phyloP scores from a whole-genome alignment of 2,888 invertebrate genomes.

The Agonopterix alstromeriana region DNA sequence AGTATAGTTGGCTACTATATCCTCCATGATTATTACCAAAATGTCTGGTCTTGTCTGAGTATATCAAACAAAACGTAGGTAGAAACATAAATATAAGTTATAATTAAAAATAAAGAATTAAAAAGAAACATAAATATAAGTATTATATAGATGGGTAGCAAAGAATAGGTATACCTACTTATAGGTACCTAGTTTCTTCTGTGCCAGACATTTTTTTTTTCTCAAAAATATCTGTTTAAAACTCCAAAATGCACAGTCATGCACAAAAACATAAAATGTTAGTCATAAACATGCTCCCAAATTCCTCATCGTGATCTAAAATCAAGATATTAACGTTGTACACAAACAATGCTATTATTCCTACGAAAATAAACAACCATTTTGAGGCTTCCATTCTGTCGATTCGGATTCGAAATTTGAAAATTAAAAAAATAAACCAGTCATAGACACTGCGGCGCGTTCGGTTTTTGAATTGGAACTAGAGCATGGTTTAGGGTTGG shows the following conservation, averaged over 20 bases:
- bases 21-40: too few species aligned
- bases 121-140: too few species aligned
- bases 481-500: constrained; percentile 44
- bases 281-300: constrained; percentile 40
- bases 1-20: too few species aligned
- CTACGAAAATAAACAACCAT: constrained; percentile 55
- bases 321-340: constrained; percentile 50
- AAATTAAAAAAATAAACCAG: constrained; percentile 49
- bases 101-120: too few species aligned
- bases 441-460: constrained; percentile 52
- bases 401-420: constrained; percentile 34
- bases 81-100: too few species aligned
- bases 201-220: too few species aligned
- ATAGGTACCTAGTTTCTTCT: too few species aligned
- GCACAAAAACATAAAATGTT: constrained; percentile 35
- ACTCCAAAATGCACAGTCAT: constrained; percentile 45
- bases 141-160: too few species aligned
- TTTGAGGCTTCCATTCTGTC: constrained; percentile 35
- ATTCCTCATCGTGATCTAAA: constrained; percentile 45
- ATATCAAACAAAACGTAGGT: too few species aligned
- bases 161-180: too few species aligned
- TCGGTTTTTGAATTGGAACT: constrained; percentile 50
- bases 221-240: too few species aligned
- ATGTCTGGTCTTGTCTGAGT: too few species aligned
- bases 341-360: constrained; percentile 70